phyloP scores from a whole-genome alignment of 2,888 invertebrate species.

The Eupithecia subfuscata region DNA sequence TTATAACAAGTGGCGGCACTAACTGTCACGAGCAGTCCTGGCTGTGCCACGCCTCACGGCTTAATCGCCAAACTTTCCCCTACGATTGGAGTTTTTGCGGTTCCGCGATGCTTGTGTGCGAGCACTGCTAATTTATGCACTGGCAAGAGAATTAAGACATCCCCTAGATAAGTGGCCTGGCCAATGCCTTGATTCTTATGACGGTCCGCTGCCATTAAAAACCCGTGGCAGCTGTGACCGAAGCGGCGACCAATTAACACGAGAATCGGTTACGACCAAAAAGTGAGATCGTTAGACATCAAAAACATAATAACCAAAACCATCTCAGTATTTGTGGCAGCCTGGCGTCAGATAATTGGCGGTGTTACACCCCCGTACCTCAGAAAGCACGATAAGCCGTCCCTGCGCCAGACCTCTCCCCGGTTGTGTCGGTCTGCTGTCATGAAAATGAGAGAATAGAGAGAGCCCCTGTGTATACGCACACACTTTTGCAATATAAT shows the following conservation, averaged over 20 bases:
- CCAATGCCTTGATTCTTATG: background rate
- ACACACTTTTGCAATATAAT: too few species aligned
- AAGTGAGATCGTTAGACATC: background rate
- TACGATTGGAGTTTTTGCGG: constrained; percentile 82
- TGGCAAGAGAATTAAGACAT: constrained; percentile 62
- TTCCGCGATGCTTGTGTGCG: constrained; percentile 70
- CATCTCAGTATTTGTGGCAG: background rate
- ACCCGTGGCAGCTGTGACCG: background rate
- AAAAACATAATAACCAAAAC: background rate
- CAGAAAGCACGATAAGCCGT: background rate
- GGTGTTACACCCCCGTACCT: background rate
- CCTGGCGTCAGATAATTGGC: background rate
- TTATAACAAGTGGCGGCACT: constrained; percentile 83
- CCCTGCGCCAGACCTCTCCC: background rate
- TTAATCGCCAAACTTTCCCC: constrained; percentile 83
- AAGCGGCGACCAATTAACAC: background rate
- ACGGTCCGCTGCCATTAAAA: background rate
- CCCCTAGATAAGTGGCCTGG: constrained; percentile 46
- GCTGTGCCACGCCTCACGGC: constrained; percentile 79
- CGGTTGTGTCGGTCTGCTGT: too few species aligned
- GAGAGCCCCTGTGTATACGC: too few species aligned
- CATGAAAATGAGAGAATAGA: too few species aligned
- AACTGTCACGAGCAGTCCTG: constrained; percentile 82
- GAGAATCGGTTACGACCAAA: too few species aligned
- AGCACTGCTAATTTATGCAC: constrained; percentile 78